Conservation (phyloP, 2,888 invertebrate genomes). For the Meiosimyza platycephala region DNA sequence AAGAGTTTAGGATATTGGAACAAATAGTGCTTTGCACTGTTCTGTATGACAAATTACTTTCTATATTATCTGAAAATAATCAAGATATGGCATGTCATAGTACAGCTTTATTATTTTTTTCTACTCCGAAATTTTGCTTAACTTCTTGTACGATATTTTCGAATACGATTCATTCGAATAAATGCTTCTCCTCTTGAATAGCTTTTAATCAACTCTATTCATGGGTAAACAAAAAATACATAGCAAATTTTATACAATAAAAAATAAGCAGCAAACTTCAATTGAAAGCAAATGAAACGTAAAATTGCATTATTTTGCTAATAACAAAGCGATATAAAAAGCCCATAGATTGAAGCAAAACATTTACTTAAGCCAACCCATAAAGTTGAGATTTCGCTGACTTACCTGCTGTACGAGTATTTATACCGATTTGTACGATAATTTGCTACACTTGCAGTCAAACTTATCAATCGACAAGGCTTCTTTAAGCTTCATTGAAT, state of each 20-base stretch:
- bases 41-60: too few relatives aligned
- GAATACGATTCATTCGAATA: too few relatives aligned
- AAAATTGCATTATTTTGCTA: constrained; percentile 30
- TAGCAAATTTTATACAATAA: constrained; percentile 4
- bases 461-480: constrained; percentile 17
- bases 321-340: background rate
- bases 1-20: too few relatives aligned
- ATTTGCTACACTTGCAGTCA: constrained; percentile 49
- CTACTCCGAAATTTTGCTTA: too few relatives aligned
- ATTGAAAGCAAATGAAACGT: constrained; percentile 24
- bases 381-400: constrained; percentile 51
- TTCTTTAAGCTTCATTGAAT: constrained; percentile 15
- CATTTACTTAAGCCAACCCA: constrained; percentile 46
- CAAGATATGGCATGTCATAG: too few relatives aligned
- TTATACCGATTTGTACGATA: constrained; percentile 41
- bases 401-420: constrained; percentile 52
- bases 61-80: too few relatives aligned
- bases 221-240: too few relatives aligned
- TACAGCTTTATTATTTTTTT: too few relatives aligned
- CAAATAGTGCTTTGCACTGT: too few relatives aligned
- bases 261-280: constrained; percentile 22
- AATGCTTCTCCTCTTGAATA: too few relatives aligned
- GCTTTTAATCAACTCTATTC: too few relatives aligned
- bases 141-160: too few relatives aligned
- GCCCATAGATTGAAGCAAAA: constrained; percentile 14